phyloP scores from a whole-genome alignment of 2,797 vertebrate species.

The Microctenopoma lineatum region DNA sequence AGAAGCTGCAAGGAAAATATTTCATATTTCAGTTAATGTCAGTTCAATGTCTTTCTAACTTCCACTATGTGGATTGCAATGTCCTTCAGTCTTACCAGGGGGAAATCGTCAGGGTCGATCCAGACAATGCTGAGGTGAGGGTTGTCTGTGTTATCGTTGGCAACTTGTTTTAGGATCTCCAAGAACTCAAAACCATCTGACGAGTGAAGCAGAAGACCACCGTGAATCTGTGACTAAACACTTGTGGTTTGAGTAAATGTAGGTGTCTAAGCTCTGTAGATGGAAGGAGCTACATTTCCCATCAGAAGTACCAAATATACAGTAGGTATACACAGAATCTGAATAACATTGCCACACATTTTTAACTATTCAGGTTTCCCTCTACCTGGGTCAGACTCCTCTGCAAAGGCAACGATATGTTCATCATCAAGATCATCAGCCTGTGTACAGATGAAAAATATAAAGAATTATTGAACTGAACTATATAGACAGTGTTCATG shows the following conservation, averaged over 20 bases:
- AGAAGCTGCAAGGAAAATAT: conserved; percentile 80
- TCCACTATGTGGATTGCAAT: background rate
- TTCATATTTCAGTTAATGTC: background rate
- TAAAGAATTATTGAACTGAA: background rate
- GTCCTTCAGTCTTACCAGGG: conserved; percentile 82
- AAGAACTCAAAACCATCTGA: conserved; percentile 93
- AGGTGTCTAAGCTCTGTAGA: too few relatives aligned
- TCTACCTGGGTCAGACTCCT: conserved; percentile 90
- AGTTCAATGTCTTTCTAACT: background rate
- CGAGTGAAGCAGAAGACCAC: conserved; percentile 7
- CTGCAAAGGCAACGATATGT: conserved; percentile 92
- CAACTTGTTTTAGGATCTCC: conserved; percentile 91
- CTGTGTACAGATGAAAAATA: conserved; percentile 65
- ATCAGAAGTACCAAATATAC: too few relatives aligned
- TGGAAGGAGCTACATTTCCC: too few relatives aligned
- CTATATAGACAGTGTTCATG: background rate
- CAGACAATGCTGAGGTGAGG: conserved; percentile 92
- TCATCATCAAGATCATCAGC: conserved; percentile 88
- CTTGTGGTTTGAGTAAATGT: too few relatives aligned
- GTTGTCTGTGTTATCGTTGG: conserved; percentile 90
- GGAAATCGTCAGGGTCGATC: conserved; percentile 95
- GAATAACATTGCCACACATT: too few relatives aligned
- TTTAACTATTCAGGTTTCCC: background rate
- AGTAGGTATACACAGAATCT: too few relatives aligned
- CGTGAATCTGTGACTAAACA: background rate